phyloP scores from a whole-genome alignment of 2,113 vertebrate species.

The Amia ocellicauda region DNA sequence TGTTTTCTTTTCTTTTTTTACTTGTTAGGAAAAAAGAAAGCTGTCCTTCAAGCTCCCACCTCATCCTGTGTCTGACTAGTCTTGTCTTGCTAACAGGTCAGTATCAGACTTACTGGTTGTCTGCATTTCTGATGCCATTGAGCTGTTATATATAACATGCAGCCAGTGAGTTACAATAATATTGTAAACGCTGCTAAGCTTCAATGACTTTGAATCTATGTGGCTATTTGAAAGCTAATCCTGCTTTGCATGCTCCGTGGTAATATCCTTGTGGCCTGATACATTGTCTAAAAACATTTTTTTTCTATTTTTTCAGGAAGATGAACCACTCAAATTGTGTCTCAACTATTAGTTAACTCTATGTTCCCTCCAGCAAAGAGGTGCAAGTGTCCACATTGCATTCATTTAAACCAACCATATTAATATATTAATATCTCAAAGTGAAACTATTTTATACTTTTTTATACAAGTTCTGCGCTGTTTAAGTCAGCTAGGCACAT shows the following conservation, averaged over 20 bases:
- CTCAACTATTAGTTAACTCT: constrained; percentile 15
- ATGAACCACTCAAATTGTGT: constrained; percentile 12
- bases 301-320: constrained; percentile 37
- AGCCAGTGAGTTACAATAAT: not conserved
- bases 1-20: constrained; percentile 21
- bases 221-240: constrained; percentile 44
- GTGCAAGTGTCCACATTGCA: no score
- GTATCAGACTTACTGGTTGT: constrained; percentile 1
- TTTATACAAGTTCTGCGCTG: no score
- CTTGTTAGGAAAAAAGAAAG: constrained; percentile 21
- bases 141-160: constrained; percentile 2
- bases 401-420: no score
- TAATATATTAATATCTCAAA: no score
- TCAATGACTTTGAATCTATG: constrained; percentile 35
- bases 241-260: constrained; percentile 37
- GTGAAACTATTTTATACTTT: no score
- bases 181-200: constrained; percentile 44
- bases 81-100: constrained; percentile 14
- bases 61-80: constrained; percentile 18
- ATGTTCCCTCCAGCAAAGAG: not conserved
- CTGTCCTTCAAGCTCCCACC: constrained; percentile 14
- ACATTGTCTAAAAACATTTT: constrained; percentile 33
- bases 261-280: constrained; percentile 17
- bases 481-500: not conserved
- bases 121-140: not conserved